Base-by-base conservation (phyloP, 1,140 invertebrate genomes). In the Bathynomus jamesi region DNA sequence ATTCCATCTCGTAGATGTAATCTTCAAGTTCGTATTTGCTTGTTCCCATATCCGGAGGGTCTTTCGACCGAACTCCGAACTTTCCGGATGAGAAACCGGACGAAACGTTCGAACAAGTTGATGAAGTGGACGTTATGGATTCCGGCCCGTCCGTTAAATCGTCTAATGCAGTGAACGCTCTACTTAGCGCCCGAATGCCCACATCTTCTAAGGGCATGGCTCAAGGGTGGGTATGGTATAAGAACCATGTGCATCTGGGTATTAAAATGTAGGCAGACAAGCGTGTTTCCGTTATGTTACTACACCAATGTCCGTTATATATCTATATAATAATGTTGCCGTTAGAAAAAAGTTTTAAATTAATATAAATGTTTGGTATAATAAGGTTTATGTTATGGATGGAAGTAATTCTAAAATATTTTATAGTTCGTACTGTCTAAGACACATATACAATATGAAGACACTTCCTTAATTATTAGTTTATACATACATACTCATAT, bases 1-100 rank as follows among this genome's bases (percentile, higher is more conserved):
- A 82, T 79, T 86, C 84, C 82, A 86, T 85, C 69, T 85, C 84
- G 80, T 81, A 84, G 74, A 86, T 84, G 79, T 85, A 86, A 80
- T 86, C 84, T 79, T 86, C 85, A 69, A 86, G 80, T 78, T 81
- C 82, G 75, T 82, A 82, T 27, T 76, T 72, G 5, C 69, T 10
- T 5, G 68, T 63, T 27, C 40, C 40, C 40, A 53, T 53, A 53
- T 11, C 40, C 2, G 40, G 21, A 11, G 21, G 21, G 11, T 53
- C 40, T 53, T 53, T 53, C 2, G 11, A 11, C 40, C 40, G 13
- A 3, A 53, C 1, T 53, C 40, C 40, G 21, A 53, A 53, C 21
- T 53, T 53, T 53, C 40, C 40, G 40, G 40, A 53, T 17, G 40
- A 21, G 13, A 17, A 11, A 17, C 13, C 21, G 21, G 40, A 53